These are phyloP conservation scores for Polydrusus tereticollis DNA, from an alignment of 2,888 invertebrate genomes.

Conservation along the genomic window DNA sequence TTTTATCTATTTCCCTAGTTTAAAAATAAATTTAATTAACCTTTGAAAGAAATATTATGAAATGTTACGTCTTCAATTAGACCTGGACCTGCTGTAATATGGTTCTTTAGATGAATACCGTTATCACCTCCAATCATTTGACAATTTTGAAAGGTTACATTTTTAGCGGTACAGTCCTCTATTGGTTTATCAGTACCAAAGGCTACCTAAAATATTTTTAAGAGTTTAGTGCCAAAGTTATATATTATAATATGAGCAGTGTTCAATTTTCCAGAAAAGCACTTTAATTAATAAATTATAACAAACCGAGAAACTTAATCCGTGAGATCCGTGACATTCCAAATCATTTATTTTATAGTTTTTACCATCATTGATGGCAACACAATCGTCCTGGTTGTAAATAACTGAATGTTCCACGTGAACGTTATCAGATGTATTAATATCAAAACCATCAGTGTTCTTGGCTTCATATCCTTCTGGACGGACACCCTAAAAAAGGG, in stretches of 20 bases:
- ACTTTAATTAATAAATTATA: background rate
- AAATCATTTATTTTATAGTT: background rate
- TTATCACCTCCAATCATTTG: background rate
- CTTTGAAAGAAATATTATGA: background rate
- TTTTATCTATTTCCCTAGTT: no score
- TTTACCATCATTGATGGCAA: constrained; percentile 2
- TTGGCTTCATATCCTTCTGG: constrained; percentile 13
- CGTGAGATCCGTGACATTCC: constrained; percentile 8
- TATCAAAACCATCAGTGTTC: constrained; percentile 8
- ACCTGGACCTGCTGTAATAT: constrained; percentile 1
- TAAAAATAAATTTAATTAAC: no score
- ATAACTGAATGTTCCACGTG: constrained; percentile 5
- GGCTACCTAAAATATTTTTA: background rate
- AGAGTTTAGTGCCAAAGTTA: no score
- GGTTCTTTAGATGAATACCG: constrained; percentile 1
- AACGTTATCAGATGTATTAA: constrained; percentile 6
- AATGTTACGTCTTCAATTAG: constrained; percentile 1
- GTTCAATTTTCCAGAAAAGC: no score
- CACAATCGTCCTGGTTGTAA: constrained; percentile 16
- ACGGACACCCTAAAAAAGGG: background rate
- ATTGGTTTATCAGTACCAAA: constrained; percentile 6
- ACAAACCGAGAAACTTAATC: constrained; percentile 7
- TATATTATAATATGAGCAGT: no score
- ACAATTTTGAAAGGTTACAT: constrained; percentile 10
- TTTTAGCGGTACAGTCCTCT: background rate